A percentile compares a stretch with the other conserved stretches of the same genome.
phyloP scores from a whole-genome alignment of 2,113 vertebrate species.

The Myotis davidii region DNA sequence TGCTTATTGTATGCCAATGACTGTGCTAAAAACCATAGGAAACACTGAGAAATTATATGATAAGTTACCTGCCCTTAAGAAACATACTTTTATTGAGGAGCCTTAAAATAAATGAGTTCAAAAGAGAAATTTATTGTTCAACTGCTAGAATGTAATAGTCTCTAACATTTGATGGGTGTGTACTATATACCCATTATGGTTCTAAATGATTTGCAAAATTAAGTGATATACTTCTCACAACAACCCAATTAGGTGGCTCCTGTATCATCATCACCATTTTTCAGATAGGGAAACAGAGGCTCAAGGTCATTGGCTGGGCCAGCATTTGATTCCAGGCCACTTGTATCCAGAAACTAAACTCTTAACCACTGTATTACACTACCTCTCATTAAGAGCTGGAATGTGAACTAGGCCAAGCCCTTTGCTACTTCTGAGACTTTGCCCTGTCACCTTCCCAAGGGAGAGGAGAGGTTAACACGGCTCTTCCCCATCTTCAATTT shows the following conservation, averaged over 20 bases:
- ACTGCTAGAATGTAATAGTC: not conserved
- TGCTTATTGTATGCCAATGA: not conserved
- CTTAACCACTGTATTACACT: not conserved
- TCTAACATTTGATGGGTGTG: not conserved
- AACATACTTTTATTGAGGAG: not conserved
- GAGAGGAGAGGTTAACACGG: fast-evolving
- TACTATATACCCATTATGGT: not conserved
- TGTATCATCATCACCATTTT: not conserved
- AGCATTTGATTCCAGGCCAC: not conserved
- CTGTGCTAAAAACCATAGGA: not conserved
- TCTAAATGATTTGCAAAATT: conserved; percentile 23
- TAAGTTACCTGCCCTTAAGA: not conserved
- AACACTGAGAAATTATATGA: conserved; percentile 31
- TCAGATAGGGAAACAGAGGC: not conserved
- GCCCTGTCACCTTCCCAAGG: not conserved
- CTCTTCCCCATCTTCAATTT: not conserved
- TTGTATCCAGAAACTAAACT: not conserved
- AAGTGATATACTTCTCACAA: conserved; percentile 9
- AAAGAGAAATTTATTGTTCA: not conserved
- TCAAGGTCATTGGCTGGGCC: not conserved
- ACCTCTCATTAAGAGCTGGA: not conserved
- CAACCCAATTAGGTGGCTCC: not conserved
- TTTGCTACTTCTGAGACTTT: not conserved
- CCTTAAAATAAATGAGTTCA: not conserved
- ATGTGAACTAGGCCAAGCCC: not conserved